Base-by-base conservation (phyloP, 1,140 invertebrate genomes). In the Drosophila melanica region DNA sequence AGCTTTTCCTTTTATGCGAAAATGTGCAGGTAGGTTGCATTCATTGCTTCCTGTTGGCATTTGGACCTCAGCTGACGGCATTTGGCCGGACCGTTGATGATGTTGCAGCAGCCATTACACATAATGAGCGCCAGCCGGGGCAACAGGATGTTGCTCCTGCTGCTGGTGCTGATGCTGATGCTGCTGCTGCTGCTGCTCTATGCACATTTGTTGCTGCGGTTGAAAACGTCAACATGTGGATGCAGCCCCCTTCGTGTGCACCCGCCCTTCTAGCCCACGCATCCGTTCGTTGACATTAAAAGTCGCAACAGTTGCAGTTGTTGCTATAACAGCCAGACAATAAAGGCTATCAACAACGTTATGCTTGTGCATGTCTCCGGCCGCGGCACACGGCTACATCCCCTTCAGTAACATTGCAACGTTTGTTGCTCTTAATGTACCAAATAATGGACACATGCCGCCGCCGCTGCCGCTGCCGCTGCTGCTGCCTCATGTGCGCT, bases 121-220 rank as follows among this genome's bases (percentile, higher is more conserved):
- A 85, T 85, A 85, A 85, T 87, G 82, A 85, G 81, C 76, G 82
- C 50, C 81, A 79, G 54, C 51, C 63, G 71, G 50, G 68, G 11
- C 60, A 70, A 57, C 66, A 70, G 57, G 72, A 69, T 55, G 50
- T 10, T 58, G 65, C 67, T 79, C 65, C 64, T 74, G 58, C 59
- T 62, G 37, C 72, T 76, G 42, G 39, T 16, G 12, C 44, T 47
- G 33, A 42, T 57, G 18, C 50, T 41, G 27, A 27, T 62, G 54
- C 50, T 23, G 70, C 4, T 27, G 27, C 27, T 27, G 27, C 27
- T 27, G 27, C 6, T 23, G 37, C 57, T 63, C 81, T 78, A 75
- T 87, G 81, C 75, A 75, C 79, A 86, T 87, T 86, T 85, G 81
- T 81, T 78, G 78, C 75, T 85, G 81, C 78, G 82, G 81, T 78